phyloP scores from a whole-genome alignment of 2,888 invertebrate genomes.

The Drosophila phalerata region DNA sequence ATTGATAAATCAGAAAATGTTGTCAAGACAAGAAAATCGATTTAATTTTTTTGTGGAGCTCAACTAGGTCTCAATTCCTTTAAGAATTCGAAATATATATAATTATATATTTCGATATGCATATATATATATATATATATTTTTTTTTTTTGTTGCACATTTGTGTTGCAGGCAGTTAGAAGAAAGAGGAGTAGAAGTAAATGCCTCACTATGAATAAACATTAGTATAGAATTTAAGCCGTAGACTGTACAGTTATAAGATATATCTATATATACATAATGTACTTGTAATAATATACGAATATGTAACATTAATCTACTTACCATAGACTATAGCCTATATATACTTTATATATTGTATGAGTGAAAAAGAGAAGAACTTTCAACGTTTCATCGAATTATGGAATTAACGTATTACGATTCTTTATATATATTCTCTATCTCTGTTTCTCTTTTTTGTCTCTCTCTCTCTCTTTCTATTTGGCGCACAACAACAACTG shows the following conservation, averaged over 20 bases:
- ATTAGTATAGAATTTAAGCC: conserved; percentile 56
- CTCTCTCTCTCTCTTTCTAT: conserved; percentile 21
- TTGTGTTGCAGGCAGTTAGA: not conserved
- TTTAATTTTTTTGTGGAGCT: not conserved
- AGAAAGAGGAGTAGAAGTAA: not conserved
- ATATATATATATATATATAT: conserved; percentile 4
- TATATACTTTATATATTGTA: conserved; percentile 26
- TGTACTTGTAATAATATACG: not conserved
- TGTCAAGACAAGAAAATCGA: too few species aligned
- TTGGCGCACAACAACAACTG: conserved; percentile 22
- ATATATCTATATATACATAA: conserved; percentile 15
- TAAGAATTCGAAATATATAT: not conserved
- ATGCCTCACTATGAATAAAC: conserved; percentile 25
- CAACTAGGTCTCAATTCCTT: not conserved
- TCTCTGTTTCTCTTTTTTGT: conserved; percentile 31
- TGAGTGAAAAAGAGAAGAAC: conserved; percentile 6
- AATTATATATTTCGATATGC: conserved; percentile 3
- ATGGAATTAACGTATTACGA: conserved; percentile 45
- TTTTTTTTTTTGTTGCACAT: conserved; percentile 18
- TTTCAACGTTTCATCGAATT: conserved; percentile 16
- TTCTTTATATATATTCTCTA: conserved; percentile 56
- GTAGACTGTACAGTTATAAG: conserved; percentile 38
- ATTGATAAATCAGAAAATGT: not conserved
- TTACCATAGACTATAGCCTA: conserved; percentile 6
- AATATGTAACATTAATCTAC: conserved; percentile 17